These are phyloP conservation scores for Actinopyga echinites DNA, from an alignment of 53 echinoderm and acorn worm genomes.

Conservation along the genomic window DNA sequence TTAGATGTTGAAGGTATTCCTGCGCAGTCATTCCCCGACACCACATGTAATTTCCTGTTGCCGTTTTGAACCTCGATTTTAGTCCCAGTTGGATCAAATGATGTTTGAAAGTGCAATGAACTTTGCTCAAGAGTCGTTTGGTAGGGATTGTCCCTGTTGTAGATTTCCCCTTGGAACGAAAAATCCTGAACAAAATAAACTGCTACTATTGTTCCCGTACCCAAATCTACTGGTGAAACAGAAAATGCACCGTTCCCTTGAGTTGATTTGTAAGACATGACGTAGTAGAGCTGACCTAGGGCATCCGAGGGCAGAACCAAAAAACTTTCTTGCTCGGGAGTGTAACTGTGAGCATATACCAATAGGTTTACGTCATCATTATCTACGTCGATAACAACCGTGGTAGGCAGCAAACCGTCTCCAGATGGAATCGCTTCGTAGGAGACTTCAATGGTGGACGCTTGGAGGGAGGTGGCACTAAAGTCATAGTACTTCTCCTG, in stretches of 20 bases:
- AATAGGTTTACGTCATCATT: neutral
- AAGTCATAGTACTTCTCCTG: neutral
- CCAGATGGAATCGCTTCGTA: neutral
- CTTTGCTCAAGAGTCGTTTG: neutral
- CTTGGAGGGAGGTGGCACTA: neutral
- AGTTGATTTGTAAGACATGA: neutral
- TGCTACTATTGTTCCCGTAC: neutral
- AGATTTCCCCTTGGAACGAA: neutral
- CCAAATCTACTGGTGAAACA: neutral
- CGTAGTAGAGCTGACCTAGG: neutral
- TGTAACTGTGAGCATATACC: neutral
- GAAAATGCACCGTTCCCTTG: neutral
- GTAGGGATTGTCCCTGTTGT: neutral
- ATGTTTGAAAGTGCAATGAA: neutral
- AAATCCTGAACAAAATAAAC: slow-evolving; percentile 19
- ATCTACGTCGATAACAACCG: neutral
- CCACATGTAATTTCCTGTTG: neutral
- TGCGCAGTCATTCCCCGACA: slow-evolving; percentile 7
- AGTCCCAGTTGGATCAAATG: slow-evolving; percentile 18
- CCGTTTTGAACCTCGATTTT: neutral
- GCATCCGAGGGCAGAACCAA: neutral
- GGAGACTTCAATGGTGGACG: neutral
- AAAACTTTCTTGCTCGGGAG: neutral
- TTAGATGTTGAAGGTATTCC: neutral
- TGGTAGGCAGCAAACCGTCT: neutral